phyloP scores from a whole-genome alignment of 1,140 invertebrate species.

The Eubasilissa regina region DNA sequence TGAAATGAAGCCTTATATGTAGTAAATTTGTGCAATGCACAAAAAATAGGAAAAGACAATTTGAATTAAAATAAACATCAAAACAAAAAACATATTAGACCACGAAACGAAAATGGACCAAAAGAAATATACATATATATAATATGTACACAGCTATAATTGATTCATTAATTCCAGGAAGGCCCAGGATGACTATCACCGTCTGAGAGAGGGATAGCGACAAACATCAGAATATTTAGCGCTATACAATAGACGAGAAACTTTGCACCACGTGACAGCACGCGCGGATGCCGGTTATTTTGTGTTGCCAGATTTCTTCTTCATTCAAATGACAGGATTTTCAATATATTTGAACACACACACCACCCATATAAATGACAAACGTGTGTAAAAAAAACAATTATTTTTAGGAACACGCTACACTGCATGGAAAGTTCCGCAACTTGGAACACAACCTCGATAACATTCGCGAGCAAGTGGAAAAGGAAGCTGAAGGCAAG shows the following conservation, averaged over 20 bases:
- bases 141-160: neutral
- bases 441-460: conserved; percentile 98
- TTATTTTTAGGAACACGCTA: conserved; percentile 83
- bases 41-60: neutral
- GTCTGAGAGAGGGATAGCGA: too few relatives aligned
- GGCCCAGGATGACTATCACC: too few relatives aligned
- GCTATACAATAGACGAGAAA: too few relatives aligned
- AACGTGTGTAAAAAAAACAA: neutral
- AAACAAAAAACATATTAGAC: conserved; percentile 4
- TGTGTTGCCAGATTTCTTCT: too few relatives aligned
- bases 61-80: conserved; percentile 19
- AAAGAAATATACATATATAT: too few relatives aligned
- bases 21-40: neutral
- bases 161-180: too few relatives aligned
- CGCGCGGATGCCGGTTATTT: too few relatives aligned
- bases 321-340: too few relatives aligned
- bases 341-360: too few relatives aligned
- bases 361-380: too few relatives aligned
- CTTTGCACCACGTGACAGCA: too few relatives aligned
- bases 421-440: conserved; percentile 94
- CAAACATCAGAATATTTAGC: too few relatives aligned
- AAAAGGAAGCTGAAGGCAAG: conserved; percentile 96
- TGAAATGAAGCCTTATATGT: conserved; percentile 9
- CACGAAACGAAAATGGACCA: neutral
- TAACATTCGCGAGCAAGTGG: conserved; percentile 96